These are phyloP conservation scores for Vultur gryphus DNA, from an alignment of 2,797 vertebrate genomes.

Conservation along the genomic window DNA sequence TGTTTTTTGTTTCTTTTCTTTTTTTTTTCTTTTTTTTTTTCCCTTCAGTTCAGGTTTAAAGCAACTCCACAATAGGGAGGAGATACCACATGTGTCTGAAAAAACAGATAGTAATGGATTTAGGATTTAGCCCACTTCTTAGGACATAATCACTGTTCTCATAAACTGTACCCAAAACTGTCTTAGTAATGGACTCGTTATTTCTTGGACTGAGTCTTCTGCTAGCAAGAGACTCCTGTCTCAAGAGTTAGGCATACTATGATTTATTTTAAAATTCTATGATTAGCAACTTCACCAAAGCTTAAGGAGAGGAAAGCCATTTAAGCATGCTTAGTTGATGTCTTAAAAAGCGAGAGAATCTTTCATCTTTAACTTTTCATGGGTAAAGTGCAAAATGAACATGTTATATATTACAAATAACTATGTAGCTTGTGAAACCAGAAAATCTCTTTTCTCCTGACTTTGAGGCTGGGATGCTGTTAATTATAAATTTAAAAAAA, in stretches of 20 bases:
- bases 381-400: background rate
- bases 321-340: background rate
- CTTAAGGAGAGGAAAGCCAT: background rate
- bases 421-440: background rate
- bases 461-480: background rate
- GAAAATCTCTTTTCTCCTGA: background rate
- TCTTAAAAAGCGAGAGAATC: background rate
- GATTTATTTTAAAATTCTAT: background rate
- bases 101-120: background rate
- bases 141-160: background rate
- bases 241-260: background rate
- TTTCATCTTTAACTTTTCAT: background rate
- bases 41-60: background rate
- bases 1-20: background rate
- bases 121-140: background rate
- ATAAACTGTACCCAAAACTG: background rate
- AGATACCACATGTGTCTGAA: background rate
- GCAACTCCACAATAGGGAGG: background rate
- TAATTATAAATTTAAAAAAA: background rate
- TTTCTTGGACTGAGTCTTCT: background rate
- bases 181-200: background rate
- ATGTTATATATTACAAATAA: background rate
- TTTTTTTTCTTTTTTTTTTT: background rate
- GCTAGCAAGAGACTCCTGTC: background rate
- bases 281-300: background rate